These are phyloP conservation scores for Fratercula arctica DNA, from an alignment of 2,797 vertebrate species.

Conservation along the genomic window DNA sequence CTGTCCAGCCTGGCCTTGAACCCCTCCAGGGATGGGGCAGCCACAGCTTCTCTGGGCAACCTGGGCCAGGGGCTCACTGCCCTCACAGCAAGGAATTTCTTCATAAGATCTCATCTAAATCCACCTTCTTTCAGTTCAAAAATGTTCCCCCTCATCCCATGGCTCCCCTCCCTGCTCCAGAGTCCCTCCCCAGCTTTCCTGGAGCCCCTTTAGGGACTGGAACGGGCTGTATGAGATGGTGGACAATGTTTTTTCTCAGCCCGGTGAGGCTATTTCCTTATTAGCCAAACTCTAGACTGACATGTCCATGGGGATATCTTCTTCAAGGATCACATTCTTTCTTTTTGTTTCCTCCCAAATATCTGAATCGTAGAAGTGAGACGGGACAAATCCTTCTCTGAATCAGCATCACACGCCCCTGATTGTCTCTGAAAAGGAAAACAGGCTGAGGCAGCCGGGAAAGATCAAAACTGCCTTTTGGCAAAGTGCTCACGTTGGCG, in stretches of 20 bases:
- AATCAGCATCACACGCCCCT: constrained; percentile 21
- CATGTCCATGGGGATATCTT: neutral
- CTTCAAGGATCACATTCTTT: neutral
- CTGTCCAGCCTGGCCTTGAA: neutral
- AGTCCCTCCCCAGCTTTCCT: neutral
- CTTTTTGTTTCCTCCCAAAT: neutral
- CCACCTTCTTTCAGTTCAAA: neutral
- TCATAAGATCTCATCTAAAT: too few species aligned
- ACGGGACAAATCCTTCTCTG: neutral
- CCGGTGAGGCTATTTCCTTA: neutral
- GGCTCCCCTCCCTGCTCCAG: neutral
- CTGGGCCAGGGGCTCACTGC: neutral
- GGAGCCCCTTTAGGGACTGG: neutral
- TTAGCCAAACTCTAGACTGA: neutral
- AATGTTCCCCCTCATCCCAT: neutral
- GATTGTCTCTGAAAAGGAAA: neutral
- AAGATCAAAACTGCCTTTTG: constrained; percentile 19
- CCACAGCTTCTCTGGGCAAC: neutral
- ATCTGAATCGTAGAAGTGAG: neutral
- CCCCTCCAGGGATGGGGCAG: neutral
- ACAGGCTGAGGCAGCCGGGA: neutral
- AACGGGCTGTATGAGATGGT: neutral
- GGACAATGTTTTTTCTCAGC: neutral
- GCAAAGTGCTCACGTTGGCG: neutral
- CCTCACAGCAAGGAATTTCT: neutral